Percentiles rank a stretch among this genome's conserved stretches.
Conservation (phyloP, 1,140 invertebrate genomes). For the Phortica variegata region DNA sequence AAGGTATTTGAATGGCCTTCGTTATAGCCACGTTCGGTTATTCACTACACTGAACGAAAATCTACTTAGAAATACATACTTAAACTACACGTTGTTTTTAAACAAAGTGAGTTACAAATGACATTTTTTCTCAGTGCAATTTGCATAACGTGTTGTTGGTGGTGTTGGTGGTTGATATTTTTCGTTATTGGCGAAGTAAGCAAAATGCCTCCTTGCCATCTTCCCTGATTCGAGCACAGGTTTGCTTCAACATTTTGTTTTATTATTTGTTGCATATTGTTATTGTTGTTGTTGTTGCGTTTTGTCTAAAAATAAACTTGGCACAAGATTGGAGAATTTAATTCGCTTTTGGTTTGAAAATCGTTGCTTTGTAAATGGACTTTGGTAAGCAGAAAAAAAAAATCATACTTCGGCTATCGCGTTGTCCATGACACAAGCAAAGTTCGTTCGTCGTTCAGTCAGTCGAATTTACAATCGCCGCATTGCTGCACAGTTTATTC, state of each 20-base stretch:
- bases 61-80: constrained; percentile 19
- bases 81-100: constrained; percentile 23
- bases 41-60: constrained; percentile 1
- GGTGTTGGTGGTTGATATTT: constrained; percentile 27
- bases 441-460: too few species aligned
- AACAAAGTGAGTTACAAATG: too few species aligned
- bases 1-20: constrained; percentile 47
- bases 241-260: too few species aligned
- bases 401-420: background rate
- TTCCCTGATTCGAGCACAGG: too few species aligned
- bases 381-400: constrained; percentile 34
- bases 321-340: constrained; percentile 53
- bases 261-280: constrained; percentile 20
- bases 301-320: constrained; percentile 50
- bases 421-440: background rate
- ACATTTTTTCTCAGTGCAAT: too few species aligned
- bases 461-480: too few species aligned
- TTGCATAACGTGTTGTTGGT: constrained; percentile 9
- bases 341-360: constrained; percentile 55
- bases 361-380: constrained; percentile 52
- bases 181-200: constrained; percentile 16
- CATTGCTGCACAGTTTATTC: too few species aligned
- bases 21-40: constrained; percentile 46
- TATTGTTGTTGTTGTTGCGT: constrained; percentile 30
- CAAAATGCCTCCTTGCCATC: constrained; percentile 7